These are phyloP conservation scores for Cephus pulcher DNA, from an alignment of 2,888 invertebrate species.

Conservation along the genomic window DNA sequence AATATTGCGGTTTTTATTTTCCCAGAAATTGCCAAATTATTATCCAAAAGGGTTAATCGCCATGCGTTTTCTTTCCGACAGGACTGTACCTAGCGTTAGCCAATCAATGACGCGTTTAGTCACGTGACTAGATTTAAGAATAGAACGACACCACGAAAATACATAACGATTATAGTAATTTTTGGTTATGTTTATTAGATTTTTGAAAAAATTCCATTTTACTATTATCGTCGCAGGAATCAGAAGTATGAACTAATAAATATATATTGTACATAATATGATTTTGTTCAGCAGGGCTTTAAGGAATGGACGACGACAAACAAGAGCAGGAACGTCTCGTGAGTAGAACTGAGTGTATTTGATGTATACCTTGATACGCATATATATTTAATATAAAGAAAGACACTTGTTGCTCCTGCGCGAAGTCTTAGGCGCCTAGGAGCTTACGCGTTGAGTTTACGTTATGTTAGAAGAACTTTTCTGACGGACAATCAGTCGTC, in stretches of 20 bases:
- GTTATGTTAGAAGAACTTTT: neutral
- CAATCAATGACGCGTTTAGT: neutral
- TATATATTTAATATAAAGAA: neutral
- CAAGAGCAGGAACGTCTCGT: neutral
- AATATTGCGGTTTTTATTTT: neutral
- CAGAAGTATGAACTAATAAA: neutral
- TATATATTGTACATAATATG: neutral
- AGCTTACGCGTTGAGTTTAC: constrained; percentile 1
- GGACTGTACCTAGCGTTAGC: neutral
- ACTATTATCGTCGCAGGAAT: neutral
- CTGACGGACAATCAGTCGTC: neutral
- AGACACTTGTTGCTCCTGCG: constrained; percentile 25
- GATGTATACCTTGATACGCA: neutral
- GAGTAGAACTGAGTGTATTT: constrained; percentile 1
- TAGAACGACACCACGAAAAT: neutral
- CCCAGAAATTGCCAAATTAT: neutral
- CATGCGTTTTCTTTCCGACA: neutral
- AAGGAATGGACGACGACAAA: neutral
- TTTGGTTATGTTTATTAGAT: neutral
- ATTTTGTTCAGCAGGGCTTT: neutral
- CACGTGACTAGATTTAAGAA: neutral
- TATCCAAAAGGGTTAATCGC: neutral
- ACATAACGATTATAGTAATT: neutral
- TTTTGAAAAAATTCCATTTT: neutral
- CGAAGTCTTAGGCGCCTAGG: constrained; percentile 16